A percentile compares a stretch with the other conserved stretches of the same genome.
Conservation (phyloP, 2,113 vertebrate species). For the Triplophysa dalaica region DNA sequence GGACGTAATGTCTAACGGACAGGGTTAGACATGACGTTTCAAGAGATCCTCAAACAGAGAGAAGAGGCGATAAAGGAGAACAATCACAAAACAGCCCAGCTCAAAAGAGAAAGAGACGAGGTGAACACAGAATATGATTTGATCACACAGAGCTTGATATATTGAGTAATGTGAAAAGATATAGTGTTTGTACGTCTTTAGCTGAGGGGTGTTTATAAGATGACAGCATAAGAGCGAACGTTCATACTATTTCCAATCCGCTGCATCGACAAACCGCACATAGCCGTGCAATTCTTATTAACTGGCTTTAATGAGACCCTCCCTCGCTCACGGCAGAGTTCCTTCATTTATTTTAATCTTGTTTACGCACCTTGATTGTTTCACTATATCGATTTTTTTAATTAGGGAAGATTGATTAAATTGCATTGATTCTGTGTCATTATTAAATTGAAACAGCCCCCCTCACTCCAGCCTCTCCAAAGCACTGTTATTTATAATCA, state of each 20-base stretch:
- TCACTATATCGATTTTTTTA: constrained; percentile 72
- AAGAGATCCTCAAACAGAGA: constrained; percentile 57
- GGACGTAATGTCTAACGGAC: constrained; percentile 48
- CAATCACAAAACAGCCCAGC: constrained; percentile 47
- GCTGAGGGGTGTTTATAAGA: constrained; percentile 40
- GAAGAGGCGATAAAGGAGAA: constrained; percentile 59
- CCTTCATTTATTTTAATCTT: constrained; percentile 76
- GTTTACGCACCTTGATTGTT: constrained; percentile 75
- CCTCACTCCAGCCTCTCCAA: constrained; percentile 49
- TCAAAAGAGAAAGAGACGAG: constrained; percentile 61
- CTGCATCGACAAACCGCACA: constrained; percentile 58
- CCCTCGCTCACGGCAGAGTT: constrained; percentile 62
- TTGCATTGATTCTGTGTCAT: constrained; percentile 71
- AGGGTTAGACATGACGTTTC: constrained; percentile 55
- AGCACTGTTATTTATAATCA: constrained; percentile 71
- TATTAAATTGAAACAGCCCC: constrained; percentile 67
- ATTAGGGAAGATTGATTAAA: constrained; percentile 75
- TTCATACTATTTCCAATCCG: constrained; percentile 45
- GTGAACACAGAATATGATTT: constrained; percentile 47
- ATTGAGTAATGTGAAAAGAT: background rate
- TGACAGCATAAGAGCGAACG: constrained; percentile 46
- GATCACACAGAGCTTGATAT: constrained; percentile 5
- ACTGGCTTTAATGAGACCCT: constrained; percentile 71
- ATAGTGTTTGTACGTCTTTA: background rate
- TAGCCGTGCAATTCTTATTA: constrained; percentile 71